Evolutionary conservation across 1,140 invertebrate species (phyloP).

Genomic region (Hypsibius dujardini): DNA sequence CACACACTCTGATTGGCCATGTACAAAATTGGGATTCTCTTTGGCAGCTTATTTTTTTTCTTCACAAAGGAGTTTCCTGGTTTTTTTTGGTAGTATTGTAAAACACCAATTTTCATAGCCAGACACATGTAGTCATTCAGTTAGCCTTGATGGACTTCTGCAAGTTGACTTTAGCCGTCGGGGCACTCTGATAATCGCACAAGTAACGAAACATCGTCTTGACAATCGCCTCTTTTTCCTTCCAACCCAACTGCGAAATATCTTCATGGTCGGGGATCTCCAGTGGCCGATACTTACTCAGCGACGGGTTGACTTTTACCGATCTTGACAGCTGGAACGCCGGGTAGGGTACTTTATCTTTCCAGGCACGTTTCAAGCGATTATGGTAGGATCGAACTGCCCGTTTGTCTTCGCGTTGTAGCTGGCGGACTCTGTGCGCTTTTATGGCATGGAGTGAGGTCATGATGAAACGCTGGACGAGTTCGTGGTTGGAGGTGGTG

Average conservation of each 20-base stretch:
- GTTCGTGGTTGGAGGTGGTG: too few relatives aligned
- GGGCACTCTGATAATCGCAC: not conserved
- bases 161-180: too few relatives aligned
- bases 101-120: too few relatives aligned
- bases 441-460: too few relatives aligned
- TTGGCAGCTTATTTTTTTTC: too few relatives aligned
- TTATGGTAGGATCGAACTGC: not conserved
- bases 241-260: constrained; percentile 6
- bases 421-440: not conserved
- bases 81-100: too few relatives aligned
- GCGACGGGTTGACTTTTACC: not conserved
- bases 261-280: not conserved
- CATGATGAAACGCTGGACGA: too few relatives aligned
- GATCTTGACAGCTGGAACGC: not conserved
- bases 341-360: not conserved
- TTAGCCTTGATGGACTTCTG: too few relatives aligned
- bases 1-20: too few relatives aligned
- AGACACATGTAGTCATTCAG: too few relatives aligned
- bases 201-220: not conserved
- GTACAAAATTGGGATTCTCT: too few relatives aligned
- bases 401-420: not conserved
- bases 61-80: too few relatives aligned
- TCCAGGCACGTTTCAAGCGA: not conserved
- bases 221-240: not conserved
- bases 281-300: not conserved